Evolutionary conservation across 2,888 invertebrate species (phyloP).

Genomic region (Cryptocheilus praepositus): DNA sequence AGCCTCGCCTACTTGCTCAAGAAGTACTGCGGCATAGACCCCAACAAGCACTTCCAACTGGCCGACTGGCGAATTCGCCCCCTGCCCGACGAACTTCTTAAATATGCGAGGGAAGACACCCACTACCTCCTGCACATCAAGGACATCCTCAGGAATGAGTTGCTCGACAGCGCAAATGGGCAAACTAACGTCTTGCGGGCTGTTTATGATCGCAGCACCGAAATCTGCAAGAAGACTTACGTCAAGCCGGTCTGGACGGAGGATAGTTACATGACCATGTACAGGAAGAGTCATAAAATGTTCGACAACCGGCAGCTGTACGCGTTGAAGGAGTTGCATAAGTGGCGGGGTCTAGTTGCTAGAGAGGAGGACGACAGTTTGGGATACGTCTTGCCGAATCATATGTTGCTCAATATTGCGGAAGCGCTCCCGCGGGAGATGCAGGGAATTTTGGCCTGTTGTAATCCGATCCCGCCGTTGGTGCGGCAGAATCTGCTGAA

Average conservation of each 20-base stretch:
- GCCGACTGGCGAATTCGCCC: conserved; percentile 84
- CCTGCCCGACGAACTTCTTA: conserved; percentile 85
- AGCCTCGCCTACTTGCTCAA: conserved; percentile 88
- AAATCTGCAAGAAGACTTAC: conserved; percentile 87
- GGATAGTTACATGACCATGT: conserved; percentile 85
- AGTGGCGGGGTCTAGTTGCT: conserved; percentile 92
- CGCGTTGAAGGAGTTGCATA: conserved; percentile 87
- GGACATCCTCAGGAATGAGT: conserved; percentile 84
- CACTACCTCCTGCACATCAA: conserved; percentile 95
- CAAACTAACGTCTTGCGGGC: conserved; percentile 80
- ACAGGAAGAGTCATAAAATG: conserved; percentile 84
- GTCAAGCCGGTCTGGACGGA: conserved; percentile 84
- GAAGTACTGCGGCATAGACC: conserved; percentile 85
- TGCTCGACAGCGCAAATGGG: conserved; percentile 82
- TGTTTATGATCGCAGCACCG: conserved; percentile 85
- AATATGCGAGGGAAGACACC: conserved; percentile 95
- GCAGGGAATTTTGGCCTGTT: conserved; percentile 94
- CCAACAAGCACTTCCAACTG: conserved; percentile 93
- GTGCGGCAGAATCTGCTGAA: conserved; percentile 79
- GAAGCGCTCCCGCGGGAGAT: conserved; percentile 92
- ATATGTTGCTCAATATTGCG: conserved; percentile 94
- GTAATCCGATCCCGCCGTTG: conserved; percentile 92
- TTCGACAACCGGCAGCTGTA: conserved; percentile 91
- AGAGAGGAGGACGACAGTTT: conserved; percentile 93
- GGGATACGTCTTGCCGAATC: conserved; percentile 95